These are phyloP conservation scores for Hippocampus kuda DNA, from an alignment of 2,797 vertebrate genomes.

Conservation along the genomic window DNA sequence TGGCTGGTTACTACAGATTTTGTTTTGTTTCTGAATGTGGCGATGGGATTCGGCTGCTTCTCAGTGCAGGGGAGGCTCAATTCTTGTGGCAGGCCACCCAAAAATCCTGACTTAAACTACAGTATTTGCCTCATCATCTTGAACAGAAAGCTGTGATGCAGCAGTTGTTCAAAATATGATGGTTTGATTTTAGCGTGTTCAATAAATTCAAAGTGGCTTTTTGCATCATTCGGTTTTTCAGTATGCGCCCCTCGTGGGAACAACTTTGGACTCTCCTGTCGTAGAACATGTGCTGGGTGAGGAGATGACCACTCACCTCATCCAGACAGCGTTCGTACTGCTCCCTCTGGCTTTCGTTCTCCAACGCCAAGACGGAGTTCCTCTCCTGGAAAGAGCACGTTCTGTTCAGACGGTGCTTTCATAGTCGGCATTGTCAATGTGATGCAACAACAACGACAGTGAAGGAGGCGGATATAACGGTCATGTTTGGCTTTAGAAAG, in stretches of 20 bases:
- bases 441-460: slow-evolving; percentile 17
- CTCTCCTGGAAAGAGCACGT: slow-evolving; percentile 63
- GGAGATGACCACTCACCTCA: slow-evolving; percentile 70
- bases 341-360: slow-evolving; percentile 85
- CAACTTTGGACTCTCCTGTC: background rate
- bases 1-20: too few relatives aligned
- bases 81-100: background rate
- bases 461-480: slow-evolving; percentile 4
- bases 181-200: background rate
- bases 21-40: background rate
- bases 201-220: background rate
- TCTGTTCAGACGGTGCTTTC: background rate
- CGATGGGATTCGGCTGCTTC: background rate
- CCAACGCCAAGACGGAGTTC: slow-evolving; percentile 76
- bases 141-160: background rate
- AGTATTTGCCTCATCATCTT: background rate
- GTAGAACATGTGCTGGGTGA: background rate
- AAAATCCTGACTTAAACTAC: background rate
- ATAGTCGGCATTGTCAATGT: background rate
- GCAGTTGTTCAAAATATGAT: background rate
- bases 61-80: background rate
- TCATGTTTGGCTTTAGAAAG: slow-evolving; percentile 43
- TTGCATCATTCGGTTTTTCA: background rate
- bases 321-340: slow-evolving; percentile 88
- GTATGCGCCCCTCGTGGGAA: background rate